Evolutionary conservation across 2,113 vertebrate genomes (phyloP), one percentile per base, ranked within the genome.

Genomic region (Callocephalon fimbriatum): DNA sequence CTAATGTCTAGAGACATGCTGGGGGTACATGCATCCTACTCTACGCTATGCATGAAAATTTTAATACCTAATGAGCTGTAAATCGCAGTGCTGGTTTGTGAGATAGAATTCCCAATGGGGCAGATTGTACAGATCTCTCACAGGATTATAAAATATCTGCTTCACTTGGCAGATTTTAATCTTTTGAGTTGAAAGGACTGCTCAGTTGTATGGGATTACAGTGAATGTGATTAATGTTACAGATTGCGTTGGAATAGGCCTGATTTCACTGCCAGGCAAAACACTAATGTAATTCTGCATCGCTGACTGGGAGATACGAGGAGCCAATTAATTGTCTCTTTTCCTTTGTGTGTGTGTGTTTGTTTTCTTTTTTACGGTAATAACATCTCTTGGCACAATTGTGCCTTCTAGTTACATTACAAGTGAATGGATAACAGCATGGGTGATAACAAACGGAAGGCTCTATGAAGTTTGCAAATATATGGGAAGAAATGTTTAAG

Each of bases 321-420:
- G 66, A 47, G 74, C 53, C 84, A 90, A 31, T 94, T 94, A 94
- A 82, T 93, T 91, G 62, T 58, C 65, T 54, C 7, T 3, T 20
- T 74, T 80, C 32, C 15, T 70, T 83, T 68, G 21, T 35, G 56
- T 77, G 50, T 68, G n/a, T 81, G 62, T 85, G 42, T 85, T 94
- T 90, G 45, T 83, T 77, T 94, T 75, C 58, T 51, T 84, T 92
- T 84, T 80, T 86, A 58, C 12, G 81, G 83, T 85, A 88, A 78
- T 91, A 89, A 80, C 25, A 38, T 71, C 61, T 91, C 51, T 59
- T 93, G 77, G 77, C 87, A 93, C 29, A 40, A 4, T 17, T 1
- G 1, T 81, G 45, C 65, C 76, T 81, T 80, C 47, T 47, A 38
- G 25, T 77, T 92, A 35, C 18, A 3, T 86, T 91, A 12, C 44